Conservation (phyloP, 2,113 vertebrate species). For the Sinocyclocheilus grahami region DNA sequence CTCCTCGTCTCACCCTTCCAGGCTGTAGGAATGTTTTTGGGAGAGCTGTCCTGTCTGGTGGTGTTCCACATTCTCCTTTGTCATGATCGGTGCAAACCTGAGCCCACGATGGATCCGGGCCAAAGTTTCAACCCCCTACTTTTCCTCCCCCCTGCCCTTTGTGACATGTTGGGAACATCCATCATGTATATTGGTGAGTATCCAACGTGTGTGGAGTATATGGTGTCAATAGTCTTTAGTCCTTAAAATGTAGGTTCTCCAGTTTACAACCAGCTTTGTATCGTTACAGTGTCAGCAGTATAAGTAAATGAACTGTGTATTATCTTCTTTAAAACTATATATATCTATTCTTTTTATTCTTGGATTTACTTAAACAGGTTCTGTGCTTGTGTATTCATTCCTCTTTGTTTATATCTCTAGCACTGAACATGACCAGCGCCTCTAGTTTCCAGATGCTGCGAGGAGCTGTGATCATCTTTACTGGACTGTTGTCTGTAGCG, state of each 20-base stretch:
- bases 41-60: slow-evolving; percentile 85
- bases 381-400: neutral
- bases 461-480: slow-evolving; percentile 91
- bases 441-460: slow-evolving; percentile 98
- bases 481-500: slow-evolving; percentile 88
- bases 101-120: slow-evolving; percentile 72
- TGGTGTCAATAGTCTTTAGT: neutral
- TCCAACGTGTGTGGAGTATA: neutral
- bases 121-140: slow-evolving; percentile 84
- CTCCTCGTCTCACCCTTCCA: slow-evolving; percentile 45
- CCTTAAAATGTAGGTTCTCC: no score
- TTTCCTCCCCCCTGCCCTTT: slow-evolving; percentile 90
- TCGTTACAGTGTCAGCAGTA: no score
- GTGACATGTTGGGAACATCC: slow-evolving; percentile 90
- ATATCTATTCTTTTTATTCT: neutral
- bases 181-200: slow-evolving; percentile 95
- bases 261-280: no score
- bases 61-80: slow-evolving; percentile 84
- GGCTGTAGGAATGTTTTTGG: slow-evolving; percentile 93
- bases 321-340: neutral
- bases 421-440: slow-evolving; percentile 93
- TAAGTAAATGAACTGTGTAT: no score
- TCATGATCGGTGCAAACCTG: slow-evolving; percentile 69
- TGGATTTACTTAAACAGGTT: neutral
- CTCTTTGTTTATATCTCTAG: slow-evolving; percentile 63